These are phyloP conservation scores for Bubalus kerabau DNA, from an alignment of 2,113 vertebrate species.

Conservation along the genomic window DNA sequence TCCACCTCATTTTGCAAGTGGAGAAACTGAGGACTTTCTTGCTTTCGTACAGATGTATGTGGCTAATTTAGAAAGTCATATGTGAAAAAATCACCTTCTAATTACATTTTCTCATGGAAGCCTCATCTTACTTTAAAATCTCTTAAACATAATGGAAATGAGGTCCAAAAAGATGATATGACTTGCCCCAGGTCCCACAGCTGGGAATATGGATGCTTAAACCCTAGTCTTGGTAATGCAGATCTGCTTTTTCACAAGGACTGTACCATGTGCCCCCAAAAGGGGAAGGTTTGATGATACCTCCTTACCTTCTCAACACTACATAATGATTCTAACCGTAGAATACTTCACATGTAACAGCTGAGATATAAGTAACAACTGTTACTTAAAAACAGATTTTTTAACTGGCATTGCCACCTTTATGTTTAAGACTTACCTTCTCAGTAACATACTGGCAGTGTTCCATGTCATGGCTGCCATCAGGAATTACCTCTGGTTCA, in stretches of 20 bases:
- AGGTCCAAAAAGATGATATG: not conserved
- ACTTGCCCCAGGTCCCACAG: not conserved
- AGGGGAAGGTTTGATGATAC: not conserved
- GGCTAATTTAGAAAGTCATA: constrained; percentile 20
- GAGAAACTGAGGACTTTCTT: not conserved
- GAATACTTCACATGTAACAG: not conserved
- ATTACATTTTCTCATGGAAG: not conserved
- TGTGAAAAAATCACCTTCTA: not conserved
- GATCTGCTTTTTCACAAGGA: not conserved
- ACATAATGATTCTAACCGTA: not conserved
- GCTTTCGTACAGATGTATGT: not conserved
- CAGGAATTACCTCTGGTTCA: constrained; percentile 95
- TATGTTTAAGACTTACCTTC: constrained; percentile 81
- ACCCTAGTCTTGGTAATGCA: not conserved
- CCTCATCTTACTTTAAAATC: not conserved
- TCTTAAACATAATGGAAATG: not conserved
- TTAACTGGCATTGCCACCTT: not conserved
- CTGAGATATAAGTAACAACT: not conserved
- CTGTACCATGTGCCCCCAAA: not conserved
- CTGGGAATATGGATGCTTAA: not conserved
- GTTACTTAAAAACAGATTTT: not conserved
- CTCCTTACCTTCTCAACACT: not conserved
- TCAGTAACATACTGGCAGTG: constrained; percentile 94
- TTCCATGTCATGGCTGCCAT: constrained; percentile 92
- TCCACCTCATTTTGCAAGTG: not conserved